A percentile compares a stretch with the other conserved stretches of the same genome.
These are phyloP conservation scores for Eupeodes luniger DNA, from an alignment of 2,888 invertebrate genomes.

Conservation along the genomic window DNA sequence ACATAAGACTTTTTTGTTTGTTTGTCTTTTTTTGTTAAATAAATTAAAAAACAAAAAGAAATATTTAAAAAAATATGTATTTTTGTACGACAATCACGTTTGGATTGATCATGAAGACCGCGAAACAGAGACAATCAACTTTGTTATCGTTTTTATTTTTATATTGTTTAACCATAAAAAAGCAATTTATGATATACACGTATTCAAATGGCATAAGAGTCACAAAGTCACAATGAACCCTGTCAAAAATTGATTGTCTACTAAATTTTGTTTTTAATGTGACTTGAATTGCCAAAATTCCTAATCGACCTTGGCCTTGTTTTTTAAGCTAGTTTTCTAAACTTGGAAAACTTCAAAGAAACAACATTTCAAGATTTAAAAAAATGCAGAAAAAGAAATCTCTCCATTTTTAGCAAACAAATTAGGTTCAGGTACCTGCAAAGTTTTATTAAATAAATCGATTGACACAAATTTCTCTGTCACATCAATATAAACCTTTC, in stretches of 20 bases:
- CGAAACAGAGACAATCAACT: background rate
- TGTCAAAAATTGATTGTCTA: background rate
- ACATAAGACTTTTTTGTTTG: background rate
- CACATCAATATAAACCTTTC: conserved; percentile 11
- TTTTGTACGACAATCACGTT: conserved; percentile 37
- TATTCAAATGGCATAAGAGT: conserved; percentile 17
- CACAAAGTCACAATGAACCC: conserved; percentile 31
- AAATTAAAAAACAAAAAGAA: background rate
- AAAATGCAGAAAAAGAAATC: conserved; percentile 12
- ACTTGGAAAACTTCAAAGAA: background rate
- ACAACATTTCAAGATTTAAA: background rate
- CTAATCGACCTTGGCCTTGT: conserved; percentile 18
- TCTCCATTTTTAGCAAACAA: conserved; percentile 8
- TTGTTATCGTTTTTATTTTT: conserved; percentile 19
- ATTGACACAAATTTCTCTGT: conserved; percentile 9
- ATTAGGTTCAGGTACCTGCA: background rate
- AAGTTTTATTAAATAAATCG: background rate
- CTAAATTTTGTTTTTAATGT: background rate
- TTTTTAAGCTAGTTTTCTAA: background rate
- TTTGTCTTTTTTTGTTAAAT: background rate
- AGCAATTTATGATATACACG: background rate
- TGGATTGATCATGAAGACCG: background rate
- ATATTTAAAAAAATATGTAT: background rate
- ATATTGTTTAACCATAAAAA: background rate
- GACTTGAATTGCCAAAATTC: background rate